These are phyloP conservation scores for Temnopleurus reevesii DNA, from an alignment of 53 echinoderm and acorn worm species.

Conservation along the genomic window DNA sequence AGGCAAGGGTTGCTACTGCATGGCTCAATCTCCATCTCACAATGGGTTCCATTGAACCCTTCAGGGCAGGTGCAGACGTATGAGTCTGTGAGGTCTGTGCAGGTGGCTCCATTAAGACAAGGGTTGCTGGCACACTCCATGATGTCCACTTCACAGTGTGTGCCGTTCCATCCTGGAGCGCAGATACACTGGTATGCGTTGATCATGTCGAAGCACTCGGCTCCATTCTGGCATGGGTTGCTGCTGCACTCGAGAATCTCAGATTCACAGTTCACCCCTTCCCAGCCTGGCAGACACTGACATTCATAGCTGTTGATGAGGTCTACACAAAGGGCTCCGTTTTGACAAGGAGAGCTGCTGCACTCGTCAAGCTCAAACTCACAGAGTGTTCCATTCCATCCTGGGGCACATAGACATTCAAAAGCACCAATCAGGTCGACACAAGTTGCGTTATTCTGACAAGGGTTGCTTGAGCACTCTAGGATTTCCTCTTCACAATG, in stretches of 20 bases:
- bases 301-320: not conserved
- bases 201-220: conserved; percentile 64
- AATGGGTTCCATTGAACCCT: conserved; percentile 39
- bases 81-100: conserved; percentile 61
- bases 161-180: conserved; percentile 64
- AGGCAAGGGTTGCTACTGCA: conserved; percentile 65
- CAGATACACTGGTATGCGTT: conserved; percentile 70
- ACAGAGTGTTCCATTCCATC: conserved; percentile 63
- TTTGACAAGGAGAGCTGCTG: conserved; percentile 62
- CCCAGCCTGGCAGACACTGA: not conserved
- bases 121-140: conserved; percentile 69
- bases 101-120: conserved; percentile 70
- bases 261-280: conserved; percentile 49
- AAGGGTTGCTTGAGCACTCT: conserved; percentile 75
- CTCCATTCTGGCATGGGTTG: conserved; percentile 71
- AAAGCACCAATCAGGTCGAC: conserved; percentile 57
- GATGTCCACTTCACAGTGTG: conserved; percentile 66
- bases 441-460: conserved; percentile 76
- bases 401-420: conserved; percentile 69
- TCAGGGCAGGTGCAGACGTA: conserved; percentile 68
- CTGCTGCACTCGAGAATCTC: conserved; percentile 66
- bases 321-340: not conserved
- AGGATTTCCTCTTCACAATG: conserved; percentile 70
- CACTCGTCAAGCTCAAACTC: conserved; percentile 81
- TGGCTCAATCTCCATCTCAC: conserved; percentile 14